Conservation (phyloP, 2,113 vertebrate genomes). For the Elephantulus edwardii region DNA sequence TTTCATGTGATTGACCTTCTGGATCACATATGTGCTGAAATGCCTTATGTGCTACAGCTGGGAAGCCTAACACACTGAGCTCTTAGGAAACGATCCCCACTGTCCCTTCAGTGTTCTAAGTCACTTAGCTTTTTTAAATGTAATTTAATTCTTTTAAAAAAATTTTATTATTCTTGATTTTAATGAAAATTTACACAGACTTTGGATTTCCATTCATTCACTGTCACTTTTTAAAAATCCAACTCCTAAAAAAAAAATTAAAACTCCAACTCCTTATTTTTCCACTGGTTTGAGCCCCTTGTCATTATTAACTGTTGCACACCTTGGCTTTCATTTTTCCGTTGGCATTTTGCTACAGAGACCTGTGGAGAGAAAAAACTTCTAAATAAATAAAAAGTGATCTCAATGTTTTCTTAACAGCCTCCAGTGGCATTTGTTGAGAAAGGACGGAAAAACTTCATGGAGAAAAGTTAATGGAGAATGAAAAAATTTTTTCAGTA, state of each 20-base stretch:
- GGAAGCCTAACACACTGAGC: slow-evolving; percentile 62
- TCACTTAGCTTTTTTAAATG: slow-evolving; percentile 39
- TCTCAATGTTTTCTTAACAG: neutral
- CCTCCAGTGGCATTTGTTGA: slow-evolving; percentile 11
- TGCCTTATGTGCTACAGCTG: slow-evolving; percentile 65
- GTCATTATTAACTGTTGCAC: neutral
- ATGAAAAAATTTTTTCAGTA: slow-evolving; percentile 45
- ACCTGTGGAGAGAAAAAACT: neutral
- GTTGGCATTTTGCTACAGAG: slow-evolving; percentile 3
- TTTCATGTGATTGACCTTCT: slow-evolving; percentile 76
- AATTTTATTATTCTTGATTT: too few relatives aligned
- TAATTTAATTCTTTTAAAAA: too few relatives aligned
- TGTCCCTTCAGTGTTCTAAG: slow-evolving; percentile 37
- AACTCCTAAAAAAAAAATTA: too few relatives aligned
- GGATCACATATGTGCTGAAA: slow-evolving; percentile 71
- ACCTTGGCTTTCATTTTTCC: slow-evolving; percentile 25
- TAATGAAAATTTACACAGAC: too few relatives aligned
- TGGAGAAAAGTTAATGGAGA: slow-evolving; percentile 44
- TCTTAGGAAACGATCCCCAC: slow-evolving; percentile 17
- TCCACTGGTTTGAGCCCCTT: slow-evolving; percentile 9
- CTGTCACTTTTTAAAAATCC: too few relatives aligned
- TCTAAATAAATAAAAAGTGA: slow-evolving; percentile 44
- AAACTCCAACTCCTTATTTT: slow-evolving; percentile 50
- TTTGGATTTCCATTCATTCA: too few relatives aligned
- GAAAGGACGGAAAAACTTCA: neutral